Base-by-base conservation (phyloP, 2,797 vertebrate species). In the Synaphobranchus kaupii region DNA sequence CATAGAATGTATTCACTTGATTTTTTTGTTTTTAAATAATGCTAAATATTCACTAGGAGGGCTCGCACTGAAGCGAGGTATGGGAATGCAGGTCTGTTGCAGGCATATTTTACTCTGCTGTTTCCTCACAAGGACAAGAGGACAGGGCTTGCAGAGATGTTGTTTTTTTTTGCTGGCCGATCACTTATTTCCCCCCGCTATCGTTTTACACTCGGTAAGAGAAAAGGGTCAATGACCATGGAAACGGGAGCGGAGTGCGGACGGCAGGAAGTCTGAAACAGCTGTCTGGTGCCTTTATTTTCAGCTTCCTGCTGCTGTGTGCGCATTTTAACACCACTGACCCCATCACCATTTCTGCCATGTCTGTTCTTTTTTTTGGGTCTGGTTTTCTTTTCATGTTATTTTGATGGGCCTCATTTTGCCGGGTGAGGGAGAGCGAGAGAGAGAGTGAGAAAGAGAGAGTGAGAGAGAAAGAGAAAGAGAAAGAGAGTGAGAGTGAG, bases 21-120 rank as follows among this genome's bases (percentile, higher is more conserved):
- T 50, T 50, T 63, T 63, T 25, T 63, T 63, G 5, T 22, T 71
- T 86, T 90, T 93, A 88, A 90, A 88, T 85, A 90, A 90, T 54
- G 50, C 52, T 20, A 34, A 80, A 7, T 39, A 22, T 60, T 60
- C 56, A 88, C 84, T 60, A 39, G 47, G 87, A 86, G 68, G 84
- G 80, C 76, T 88, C 58, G 80, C 6, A 25, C 28, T 89, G 34
- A 87, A 83, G 84, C 60, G 60, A 48, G n/a, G 48, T 47, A 48
- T 80, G 25, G 39, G 76, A 48, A 25, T 80, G 76, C 17, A 39
- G n/a, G 56, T 15, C n/a, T 15, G n/a, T 39, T 17, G 76, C 31
- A 12, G 15, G 50, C 34, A 12, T 39, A 56, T 17, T 76, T 76
- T 39, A 34, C 7, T 63, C 15, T 44, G 34, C 31, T 39, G 28